These are phyloP conservation scores for Halcyon chelicuti DNA, from an alignment of 2,797 vertebrate genomes.

Conservation along the genomic window DNA sequence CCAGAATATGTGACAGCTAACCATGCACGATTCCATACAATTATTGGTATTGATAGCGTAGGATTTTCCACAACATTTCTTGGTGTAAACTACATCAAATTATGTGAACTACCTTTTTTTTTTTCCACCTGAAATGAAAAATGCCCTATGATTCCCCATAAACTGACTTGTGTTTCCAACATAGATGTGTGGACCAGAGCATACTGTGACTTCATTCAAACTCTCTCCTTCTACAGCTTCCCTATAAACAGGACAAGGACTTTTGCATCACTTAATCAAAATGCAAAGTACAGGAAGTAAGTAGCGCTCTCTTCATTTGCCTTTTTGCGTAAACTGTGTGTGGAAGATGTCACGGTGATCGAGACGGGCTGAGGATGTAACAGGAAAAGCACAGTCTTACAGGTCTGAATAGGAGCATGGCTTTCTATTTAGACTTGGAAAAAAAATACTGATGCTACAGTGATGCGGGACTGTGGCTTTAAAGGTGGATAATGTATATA, in stretches of 20 bases:
- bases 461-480: fast-evolving
- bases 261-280: background rate
- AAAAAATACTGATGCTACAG: background rate
- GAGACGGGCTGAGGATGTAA: background rate
- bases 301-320: background rate
- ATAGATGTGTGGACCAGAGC: background rate
- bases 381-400: fast-evolving
- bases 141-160: background rate
- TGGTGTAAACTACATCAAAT: background rate
- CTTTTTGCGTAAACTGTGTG: background rate
- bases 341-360: background rate
- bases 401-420: fast-evolving
- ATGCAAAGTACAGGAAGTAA: background rate
- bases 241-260: background rate
- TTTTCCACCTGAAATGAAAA: background rate
- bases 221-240: background rate
- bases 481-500: fast-evolving
- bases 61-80: background rate
- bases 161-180: background rate
- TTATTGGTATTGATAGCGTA: fast-evolving
- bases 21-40: background rate
- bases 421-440: background rate
- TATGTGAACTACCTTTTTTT: background rate
- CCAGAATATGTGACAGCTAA: background rate
- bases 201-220: background rate